A percentile compares a stretch with the other conserved stretches of the same genome.
Conservation (phyloP, 2,888 invertebrate genomes). For the Tetramorium bicarinatum region DNA sequence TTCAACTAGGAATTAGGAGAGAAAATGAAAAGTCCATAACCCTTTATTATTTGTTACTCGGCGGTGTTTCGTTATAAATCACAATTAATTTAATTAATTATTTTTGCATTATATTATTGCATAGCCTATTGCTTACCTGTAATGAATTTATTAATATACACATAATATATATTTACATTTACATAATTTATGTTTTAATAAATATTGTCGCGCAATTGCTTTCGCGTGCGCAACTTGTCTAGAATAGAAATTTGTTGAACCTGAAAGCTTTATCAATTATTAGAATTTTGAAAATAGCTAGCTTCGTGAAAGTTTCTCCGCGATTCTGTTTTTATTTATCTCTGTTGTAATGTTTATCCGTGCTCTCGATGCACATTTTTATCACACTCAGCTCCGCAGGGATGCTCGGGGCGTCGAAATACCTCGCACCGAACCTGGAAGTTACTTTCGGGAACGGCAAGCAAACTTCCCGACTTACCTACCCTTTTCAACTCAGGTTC, state of each 20-base stretch:
- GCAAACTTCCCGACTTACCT: conserved; percentile 49
- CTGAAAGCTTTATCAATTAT: background rate
- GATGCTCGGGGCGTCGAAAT: conserved; percentile 39
- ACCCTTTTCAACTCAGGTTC: conserved; percentile 53
- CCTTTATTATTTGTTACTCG: background rate
- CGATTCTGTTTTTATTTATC: background rate
- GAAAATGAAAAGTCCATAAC: background rate
- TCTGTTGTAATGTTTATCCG: conserved; percentile 12
- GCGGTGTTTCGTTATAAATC: background rate
- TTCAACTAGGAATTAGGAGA: conserved; percentile 25
- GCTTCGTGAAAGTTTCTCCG: background rate
- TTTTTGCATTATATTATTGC: background rate
- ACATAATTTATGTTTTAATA: background rate
- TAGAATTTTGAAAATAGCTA: no score
- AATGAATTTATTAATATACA: background rate
- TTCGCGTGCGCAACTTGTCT: background rate
- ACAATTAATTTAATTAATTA: background rate
- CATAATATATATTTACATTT: background rate
- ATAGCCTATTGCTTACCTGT: no score
- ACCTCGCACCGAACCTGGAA: conserved; percentile 39
- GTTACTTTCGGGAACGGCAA: conserved; percentile 40
- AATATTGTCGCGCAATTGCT: background rate
- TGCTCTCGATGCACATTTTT: conserved; percentile 19
- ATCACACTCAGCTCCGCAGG: background rate
- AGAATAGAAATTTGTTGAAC: background rate